These are phyloP conservation scores for Daboia siamensis DNA, from an alignment of 2,113 vertebrate genomes.

Conservation along the genomic window DNA sequence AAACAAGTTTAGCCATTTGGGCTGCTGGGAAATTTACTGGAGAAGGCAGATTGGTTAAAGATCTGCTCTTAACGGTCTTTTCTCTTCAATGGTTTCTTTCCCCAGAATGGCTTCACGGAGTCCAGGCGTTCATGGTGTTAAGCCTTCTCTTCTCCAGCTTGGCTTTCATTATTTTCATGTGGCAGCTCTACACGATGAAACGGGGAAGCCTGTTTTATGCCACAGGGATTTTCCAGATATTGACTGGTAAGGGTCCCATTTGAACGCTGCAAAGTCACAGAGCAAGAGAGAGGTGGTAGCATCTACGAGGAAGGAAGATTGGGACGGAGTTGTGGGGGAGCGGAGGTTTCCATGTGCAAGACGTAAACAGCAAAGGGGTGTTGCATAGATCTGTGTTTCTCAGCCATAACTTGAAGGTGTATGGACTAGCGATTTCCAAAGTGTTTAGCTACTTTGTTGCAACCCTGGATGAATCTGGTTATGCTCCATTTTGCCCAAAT, in stretches of 20 bases:
- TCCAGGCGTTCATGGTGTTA: conserved; percentile 87
- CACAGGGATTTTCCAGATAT: conserved; percentile 85
- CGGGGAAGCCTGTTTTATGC: conserved; percentile 87
- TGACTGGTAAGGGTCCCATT: conserved; percentile 71
- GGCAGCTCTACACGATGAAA: conserved; percentile 86
- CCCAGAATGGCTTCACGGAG: conserved; percentile 83
- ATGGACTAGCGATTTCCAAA: background rate
- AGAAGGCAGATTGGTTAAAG: background rate
- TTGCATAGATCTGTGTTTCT: background rate
- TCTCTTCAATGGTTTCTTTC: background rate
- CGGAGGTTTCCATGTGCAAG: background rate
- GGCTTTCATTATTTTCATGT: conserved; percentile 86
- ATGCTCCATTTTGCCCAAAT: background rate
- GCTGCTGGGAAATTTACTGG: background rate
- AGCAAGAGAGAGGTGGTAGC: background rate
- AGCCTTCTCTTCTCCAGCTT: conserved; percentile 82
- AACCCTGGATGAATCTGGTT: background rate
- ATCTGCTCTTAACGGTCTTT: background rate
- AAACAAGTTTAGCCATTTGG: background rate
- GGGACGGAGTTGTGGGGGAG: background rate
- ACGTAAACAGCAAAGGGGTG: background rate
- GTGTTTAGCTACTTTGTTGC: background rate
- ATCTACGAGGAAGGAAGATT: background rate
- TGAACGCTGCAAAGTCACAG: background rate
- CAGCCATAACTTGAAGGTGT: background rate